Evolutionary conservation across 2,113 vertebrate species (phyloP).

Genomic region (Podiceps cristatus): DNA sequence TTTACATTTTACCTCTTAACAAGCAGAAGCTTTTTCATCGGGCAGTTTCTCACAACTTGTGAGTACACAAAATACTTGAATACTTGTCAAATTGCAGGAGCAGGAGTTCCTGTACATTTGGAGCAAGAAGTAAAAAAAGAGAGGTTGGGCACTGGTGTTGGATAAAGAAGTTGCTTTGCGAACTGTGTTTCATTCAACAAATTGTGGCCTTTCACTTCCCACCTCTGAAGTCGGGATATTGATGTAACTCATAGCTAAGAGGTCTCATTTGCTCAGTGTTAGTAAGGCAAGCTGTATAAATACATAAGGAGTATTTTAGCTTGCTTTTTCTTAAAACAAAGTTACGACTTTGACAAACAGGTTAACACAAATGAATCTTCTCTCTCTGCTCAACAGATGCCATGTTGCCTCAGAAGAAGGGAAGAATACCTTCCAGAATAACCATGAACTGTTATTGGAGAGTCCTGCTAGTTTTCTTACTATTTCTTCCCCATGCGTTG

Average conservation of each 20-base stretch:
- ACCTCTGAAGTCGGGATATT: neutral
- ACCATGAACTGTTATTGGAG: neutral
- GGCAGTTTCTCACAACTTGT: neutral
- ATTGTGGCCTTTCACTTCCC: neutral
- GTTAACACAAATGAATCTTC: neutral
- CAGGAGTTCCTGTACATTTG: neutral
- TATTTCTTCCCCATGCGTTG: neutral
- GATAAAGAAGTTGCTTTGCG: neutral
- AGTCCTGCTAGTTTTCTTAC: neutral
- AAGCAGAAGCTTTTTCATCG: neutral
- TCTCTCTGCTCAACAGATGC: constrained; percentile 53
- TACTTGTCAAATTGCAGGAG: neutral
- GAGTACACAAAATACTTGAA: neutral
- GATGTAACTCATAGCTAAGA: too few species aligned
- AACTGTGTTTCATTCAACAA: neutral
- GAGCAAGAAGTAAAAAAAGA: neutral
- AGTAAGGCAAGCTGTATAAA: neutral
- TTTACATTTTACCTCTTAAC: neutral
- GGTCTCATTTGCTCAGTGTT: neutral
- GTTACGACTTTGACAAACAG: neutral
- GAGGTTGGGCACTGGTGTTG: neutral
- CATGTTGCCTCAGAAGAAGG: neutral
- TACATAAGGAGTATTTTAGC: neutral
- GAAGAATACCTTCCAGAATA: constrained; percentile 10
- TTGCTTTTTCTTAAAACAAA: neutral